These are phyloP conservation scores for Coleophora flavipennella DNA, from an alignment of 2,888 invertebrate species.

Conservation along the genomic window DNA sequence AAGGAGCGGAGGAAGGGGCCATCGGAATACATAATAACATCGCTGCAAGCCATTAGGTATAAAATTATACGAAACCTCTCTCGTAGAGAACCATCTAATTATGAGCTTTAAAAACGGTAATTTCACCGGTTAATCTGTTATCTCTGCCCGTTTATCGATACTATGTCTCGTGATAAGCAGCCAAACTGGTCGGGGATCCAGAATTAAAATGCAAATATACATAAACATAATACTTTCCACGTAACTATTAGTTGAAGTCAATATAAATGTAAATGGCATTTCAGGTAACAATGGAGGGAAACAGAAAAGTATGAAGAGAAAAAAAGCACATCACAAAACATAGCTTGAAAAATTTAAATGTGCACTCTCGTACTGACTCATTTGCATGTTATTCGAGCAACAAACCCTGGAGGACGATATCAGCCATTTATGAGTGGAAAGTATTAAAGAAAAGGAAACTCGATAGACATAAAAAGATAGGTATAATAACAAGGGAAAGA, in stretches of 20 bases:
- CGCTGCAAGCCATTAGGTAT: conserved; percentile 16
- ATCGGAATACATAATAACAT: conserved; percentile 13
- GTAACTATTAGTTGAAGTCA: too few relatives aligned
- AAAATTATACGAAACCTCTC: conserved; percentile 19
- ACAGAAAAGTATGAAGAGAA: conserved; percentile 1
- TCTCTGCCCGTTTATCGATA: conserved; percentile 22
- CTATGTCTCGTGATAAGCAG: conserved; percentile 11
- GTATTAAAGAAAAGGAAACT: conserved; percentile 70
- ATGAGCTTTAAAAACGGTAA: conserved; percentile 28
- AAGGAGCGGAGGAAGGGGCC: conserved; percentile 16
- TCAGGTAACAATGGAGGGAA: conserved; percentile 19
- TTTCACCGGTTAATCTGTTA: conserved; percentile 26
- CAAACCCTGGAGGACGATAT: conserved; percentile 67
- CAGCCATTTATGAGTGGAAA: conserved; percentile 70
- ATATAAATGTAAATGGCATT: too few relatives aligned
- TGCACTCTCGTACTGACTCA: conserved; percentile 53
- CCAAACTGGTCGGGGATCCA: neutral
- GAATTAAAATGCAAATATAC: too few relatives aligned
- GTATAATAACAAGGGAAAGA: conserved; percentile 63
- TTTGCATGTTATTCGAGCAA: conserved; percentile 70
- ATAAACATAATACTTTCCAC: too few relatives aligned
- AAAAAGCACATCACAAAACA: conserved; percentile 16
- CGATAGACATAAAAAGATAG: conserved; percentile 63
- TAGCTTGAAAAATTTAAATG: conserved; percentile 40
- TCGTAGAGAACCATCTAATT: conserved; percentile 24